Evolutionary conservation across 2,113 vertebrate genomes (phyloP).

Genomic region (Reinhardtius hippoglossoides): DNA sequence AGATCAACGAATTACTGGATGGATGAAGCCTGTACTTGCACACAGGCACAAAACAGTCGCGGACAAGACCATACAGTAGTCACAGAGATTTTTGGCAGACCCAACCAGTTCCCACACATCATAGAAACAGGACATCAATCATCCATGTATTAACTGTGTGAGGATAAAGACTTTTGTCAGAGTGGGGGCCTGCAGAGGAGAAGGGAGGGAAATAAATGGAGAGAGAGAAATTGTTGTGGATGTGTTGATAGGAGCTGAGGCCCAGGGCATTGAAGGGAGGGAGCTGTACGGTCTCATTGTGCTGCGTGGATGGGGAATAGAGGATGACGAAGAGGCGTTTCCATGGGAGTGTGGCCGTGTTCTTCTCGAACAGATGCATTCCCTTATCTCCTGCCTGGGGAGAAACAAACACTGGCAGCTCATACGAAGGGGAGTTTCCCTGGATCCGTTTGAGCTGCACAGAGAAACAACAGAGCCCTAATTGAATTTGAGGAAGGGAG

Average conservation of each 20-base stretch:
- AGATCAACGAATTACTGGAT: conserved; percentile 19
- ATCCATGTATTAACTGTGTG: conserved; percentile 5
- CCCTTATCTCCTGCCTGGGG: conserved; percentile 73
- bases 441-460: conserved; percentile 67
- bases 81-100: conserved; percentile 1
- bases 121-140: neutral
- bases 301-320: conserved; percentile 31
- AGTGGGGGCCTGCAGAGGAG: neutral
- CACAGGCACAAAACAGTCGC: neutral
- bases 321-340: conserved; percentile 64
- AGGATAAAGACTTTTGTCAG: conserved; percentile 13
- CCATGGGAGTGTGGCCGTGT: conserved; percentile 70
- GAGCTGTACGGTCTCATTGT: conserved; percentile 36
- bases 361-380: conserved; percentile 60
- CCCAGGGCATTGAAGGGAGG: conserved; percentile 21
- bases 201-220: neutral
- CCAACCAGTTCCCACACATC: conserved; percentile 11
- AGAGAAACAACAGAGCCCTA: conserved; percentile 69
- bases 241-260: conserved; percentile 43
- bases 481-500: conserved; percentile 74
- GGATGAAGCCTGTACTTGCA: conserved; percentile 18
- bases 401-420: conserved; percentile 77
- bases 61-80: neutral
- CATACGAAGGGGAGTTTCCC: conserved; percentile 71
- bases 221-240: conserved; percentile 25